Evolutionary conservation across 2,113 vertebrate genomes (phyloP).

Genomic region (Murina feae): DNA sequence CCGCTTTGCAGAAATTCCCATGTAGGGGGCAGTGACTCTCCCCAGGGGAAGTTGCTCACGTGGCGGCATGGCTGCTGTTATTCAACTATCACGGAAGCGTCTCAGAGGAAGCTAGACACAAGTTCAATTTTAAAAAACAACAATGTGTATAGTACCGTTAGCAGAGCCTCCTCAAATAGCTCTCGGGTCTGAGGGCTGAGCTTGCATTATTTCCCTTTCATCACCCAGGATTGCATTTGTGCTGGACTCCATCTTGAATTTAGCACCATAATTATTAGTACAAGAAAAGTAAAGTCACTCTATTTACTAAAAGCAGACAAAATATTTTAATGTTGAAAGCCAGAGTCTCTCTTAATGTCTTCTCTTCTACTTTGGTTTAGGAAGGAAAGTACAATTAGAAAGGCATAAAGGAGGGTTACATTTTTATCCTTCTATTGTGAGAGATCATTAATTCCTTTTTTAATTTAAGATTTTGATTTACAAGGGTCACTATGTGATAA

Average conservation of each 20-base stretch:
- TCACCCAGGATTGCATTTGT: background rate
- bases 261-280: background rate
- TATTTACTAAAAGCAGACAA: background rate
- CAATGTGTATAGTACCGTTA: background rate
- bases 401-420: background rate
- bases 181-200: background rate
- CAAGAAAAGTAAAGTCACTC: background rate
- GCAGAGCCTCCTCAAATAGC: background rate
- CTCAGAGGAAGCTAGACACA: background rate
- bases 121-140: background rate
- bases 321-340: background rate
- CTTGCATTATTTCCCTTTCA: background rate
- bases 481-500: background rate
- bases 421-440: background rate
- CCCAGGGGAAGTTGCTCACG: background rate
- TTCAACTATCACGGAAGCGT: background rate
- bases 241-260: background rate
- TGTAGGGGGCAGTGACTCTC: background rate
- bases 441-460: background rate
- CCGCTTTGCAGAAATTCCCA: background rate
- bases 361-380: background rate
- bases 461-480: background rate
- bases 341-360: background rate
- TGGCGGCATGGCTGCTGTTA: background rate
- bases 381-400: background rate